These are phyloP conservation scores for Poeciliopsis turrubarensis DNA, from an alignment of 2,113 vertebrate species.

Conservation along the genomic window DNA sequence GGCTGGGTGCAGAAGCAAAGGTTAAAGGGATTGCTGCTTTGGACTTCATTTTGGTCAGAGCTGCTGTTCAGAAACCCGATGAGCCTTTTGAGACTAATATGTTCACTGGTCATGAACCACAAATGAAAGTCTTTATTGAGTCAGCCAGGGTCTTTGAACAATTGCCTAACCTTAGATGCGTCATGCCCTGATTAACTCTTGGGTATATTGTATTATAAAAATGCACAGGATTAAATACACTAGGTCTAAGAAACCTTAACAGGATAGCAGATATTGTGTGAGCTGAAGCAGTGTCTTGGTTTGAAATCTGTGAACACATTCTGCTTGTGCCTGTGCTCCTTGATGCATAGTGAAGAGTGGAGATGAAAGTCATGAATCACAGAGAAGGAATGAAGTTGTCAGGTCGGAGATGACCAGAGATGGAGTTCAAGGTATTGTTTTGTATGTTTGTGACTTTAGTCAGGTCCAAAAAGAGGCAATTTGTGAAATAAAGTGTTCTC, in stretches of 20 bases:
- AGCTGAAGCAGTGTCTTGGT: neutral
- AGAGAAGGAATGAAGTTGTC: slow-evolving; percentile 47
- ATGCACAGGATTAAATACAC: neutral
- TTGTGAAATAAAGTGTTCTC: slow-evolving; percentile 8
- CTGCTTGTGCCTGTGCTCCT: slow-evolving; percentile 23
- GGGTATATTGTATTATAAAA: neutral
- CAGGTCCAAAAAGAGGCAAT: slow-evolving; percentile 20
- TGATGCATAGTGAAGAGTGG: slow-evolving; percentile 30
- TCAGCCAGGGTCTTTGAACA: neutral
- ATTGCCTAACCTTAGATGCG: neutral
- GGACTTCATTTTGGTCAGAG: slow-evolving; percentile 24
- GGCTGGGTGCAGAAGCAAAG: slow-evolving; percentile 16
- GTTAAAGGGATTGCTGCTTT: slow-evolving; percentile 28
- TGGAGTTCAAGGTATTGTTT: slow-evolving; percentile 21
- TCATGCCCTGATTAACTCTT: neutral
- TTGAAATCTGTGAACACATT: slow-evolving; percentile 14
- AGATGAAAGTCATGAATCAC: slow-evolving; percentile 62
- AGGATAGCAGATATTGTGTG: neutral
- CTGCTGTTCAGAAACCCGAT: slow-evolving; percentile 30
- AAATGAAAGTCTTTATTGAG: slow-evolving; percentile 1
- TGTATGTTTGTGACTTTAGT: slow-evolving; percentile 8
- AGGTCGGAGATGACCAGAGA: slow-evolving; percentile 33
- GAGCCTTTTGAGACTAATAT: slow-evolving; percentile 24
- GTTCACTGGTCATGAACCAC: neutral
- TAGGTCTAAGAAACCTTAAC: neutral